Conservation (phyloP, 2,113 vertebrate genomes). For the Clupea harengus region DNA sequence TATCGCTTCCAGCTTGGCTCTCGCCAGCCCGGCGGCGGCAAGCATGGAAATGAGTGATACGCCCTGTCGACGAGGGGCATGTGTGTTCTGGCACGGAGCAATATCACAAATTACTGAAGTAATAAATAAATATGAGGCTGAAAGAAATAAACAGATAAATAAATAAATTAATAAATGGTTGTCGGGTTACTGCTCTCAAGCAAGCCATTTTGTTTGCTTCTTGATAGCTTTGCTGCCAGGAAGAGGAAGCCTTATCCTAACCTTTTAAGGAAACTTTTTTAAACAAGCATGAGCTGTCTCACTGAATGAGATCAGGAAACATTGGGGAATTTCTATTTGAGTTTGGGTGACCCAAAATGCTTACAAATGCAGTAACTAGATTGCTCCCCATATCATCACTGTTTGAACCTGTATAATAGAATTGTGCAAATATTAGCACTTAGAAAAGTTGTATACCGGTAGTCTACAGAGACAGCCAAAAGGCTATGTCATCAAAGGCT, state of each 20-base stretch:
- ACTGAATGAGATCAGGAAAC: no score
- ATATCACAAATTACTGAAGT: conserved; percentile 17
- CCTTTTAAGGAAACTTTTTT: neutral
- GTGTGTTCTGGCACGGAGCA: conserved; percentile 14
- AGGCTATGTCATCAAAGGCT: no score
- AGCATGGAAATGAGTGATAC: conserved; percentile 27
- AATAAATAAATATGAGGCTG: conserved; percentile 20
- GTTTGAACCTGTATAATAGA: no score
- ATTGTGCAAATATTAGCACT: no score
- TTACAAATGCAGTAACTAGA: no score
- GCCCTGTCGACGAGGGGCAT: conserved; percentile 25
- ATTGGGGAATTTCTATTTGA: no score
- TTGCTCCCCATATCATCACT: no score
- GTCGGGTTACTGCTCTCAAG: neutral
- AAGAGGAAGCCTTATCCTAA: neutral
- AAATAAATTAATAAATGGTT: neutral
- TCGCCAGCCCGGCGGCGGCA: neutral
- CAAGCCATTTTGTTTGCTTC: neutral
- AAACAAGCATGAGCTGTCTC: neutral
- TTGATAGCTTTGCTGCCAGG: neutral
- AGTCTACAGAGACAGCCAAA: no score
- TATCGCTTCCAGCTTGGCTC: neutral
- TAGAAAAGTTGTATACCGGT: no score
- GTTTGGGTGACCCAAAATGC: no score
- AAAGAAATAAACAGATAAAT: neutral